Conservation (phyloP, 1,140 invertebrate genomes). For the Prorops nasuta region DNA sequence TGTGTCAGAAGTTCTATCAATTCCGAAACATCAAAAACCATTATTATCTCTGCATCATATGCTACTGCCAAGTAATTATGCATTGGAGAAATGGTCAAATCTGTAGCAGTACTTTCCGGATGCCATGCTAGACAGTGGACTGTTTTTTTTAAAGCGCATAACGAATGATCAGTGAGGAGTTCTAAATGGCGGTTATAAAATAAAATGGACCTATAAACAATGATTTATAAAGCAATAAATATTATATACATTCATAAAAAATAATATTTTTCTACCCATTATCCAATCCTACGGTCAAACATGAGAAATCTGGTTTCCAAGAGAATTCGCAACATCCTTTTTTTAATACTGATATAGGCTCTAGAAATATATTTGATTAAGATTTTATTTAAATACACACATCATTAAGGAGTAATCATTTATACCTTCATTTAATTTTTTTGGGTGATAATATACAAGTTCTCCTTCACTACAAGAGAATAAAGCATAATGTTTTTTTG, state of each 20-base stretch:
- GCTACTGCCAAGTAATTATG: conserved; percentile 66
- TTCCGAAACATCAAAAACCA: conserved; percentile 58
- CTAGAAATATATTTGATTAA: conserved; percentile 21
- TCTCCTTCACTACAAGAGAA: conserved; percentile 57
- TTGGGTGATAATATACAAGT: conserved; percentile 46
- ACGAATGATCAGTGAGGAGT: conserved; percentile 19
- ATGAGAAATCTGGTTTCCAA: conserved; percentile 64
- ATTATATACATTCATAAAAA: neutral
- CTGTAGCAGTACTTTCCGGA: conserved; percentile 63
- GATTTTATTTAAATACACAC: too few relatives aligned
- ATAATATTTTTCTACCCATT: conserved; percentile 52
- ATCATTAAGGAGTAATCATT: too few relatives aligned
- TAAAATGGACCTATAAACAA: conserved; percentile 37
- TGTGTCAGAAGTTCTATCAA: conserved; percentile 10
- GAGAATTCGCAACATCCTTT: conserved; percentile 57
- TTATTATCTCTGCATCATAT: conserved; percentile 57
- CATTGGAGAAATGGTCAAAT: conserved; percentile 58
- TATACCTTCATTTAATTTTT: conserved; percentile 53
- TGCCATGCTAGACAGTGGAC: conserved; percentile 71
- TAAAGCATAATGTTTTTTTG: conserved; percentile 43
- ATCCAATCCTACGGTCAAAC: conserved; percentile 62
- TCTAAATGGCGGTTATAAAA: conserved; percentile 38
- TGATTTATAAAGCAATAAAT: conserved; percentile 9
- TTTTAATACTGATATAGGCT: conserved; percentile 32
- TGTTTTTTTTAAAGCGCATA: conserved; percentile 55